A percentile compares a stretch with the other conserved stretches of the same genome.
Conservation (phyloP, 2,888 invertebrate genomes). For the Drosophila eohydei region DNA sequence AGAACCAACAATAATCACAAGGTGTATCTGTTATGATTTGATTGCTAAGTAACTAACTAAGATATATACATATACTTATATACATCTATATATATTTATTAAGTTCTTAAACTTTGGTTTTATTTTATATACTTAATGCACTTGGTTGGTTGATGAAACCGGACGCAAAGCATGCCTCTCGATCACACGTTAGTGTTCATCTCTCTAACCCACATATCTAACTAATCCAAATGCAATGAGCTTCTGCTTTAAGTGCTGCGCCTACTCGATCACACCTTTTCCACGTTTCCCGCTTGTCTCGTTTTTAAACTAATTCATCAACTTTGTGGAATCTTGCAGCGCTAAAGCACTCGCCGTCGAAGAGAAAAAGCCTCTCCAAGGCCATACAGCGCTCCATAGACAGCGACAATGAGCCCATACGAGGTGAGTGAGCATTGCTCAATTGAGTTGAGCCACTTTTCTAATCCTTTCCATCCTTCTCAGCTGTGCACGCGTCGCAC, state of each 20-base stretch:
- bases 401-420: constrained; percentile 89
- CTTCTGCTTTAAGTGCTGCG: constrained; percentile 51
- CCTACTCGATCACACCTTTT: background rate
- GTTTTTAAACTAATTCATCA: constrained; percentile 13
- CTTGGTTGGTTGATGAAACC: constrained; percentile 48
- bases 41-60: constrained; percentile 7
- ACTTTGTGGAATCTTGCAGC: constrained; percentile 87
- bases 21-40: background rate
- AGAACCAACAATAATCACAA: constrained; percentile 41
- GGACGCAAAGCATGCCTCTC: constrained; percentile 74
- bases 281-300: background rate
- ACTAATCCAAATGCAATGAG: constrained; percentile 38
- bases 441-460: background rate
- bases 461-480: background rate
- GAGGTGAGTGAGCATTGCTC: constrained; percentile 78
- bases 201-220: constrained; percentile 28
- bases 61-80: background rate
- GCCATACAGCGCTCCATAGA: constrained; percentile 88
- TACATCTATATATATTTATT: constrained; percentile 16
- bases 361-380: constrained; percentile 95
- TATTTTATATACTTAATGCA: constrained; percentile 27
- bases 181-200: constrained; percentile 68
- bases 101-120: constrained; percentile 19
- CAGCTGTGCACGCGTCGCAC: constrained; percentile 67
- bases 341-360: constrained; percentile 98